Percentiles rank a stretch among this genome's conserved stretches.
phyloP scores from a whole-genome alignment of 2,113 vertebrate genomes.

The Stigmatopora argus region DNA sequence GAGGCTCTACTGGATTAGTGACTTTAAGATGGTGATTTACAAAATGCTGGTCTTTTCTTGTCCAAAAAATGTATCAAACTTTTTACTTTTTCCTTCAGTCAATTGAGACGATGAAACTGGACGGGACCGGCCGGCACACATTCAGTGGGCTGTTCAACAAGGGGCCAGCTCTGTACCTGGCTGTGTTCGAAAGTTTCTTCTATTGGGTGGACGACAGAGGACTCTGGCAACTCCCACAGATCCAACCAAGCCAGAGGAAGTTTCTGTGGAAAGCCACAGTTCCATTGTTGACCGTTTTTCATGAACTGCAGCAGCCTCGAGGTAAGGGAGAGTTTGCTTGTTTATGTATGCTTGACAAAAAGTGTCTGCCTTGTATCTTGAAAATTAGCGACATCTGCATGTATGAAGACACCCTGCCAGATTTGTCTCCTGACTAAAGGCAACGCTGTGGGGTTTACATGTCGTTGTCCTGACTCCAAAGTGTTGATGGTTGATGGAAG shows the following conservation, averaged over 20 bases:
- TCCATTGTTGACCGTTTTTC: constrained; percentile 67
- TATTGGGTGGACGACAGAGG: constrained; percentile 75
- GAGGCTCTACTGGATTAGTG: constrained; percentile 86
- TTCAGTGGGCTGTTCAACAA: constrained; percentile 68
- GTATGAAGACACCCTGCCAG: constrained; percentile 66
- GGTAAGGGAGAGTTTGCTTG: constrained; percentile 46
- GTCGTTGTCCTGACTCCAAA: constrained; percentile 75
- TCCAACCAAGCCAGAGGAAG: constrained; percentile 41
- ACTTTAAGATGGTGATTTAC: constrained; percentile 74
- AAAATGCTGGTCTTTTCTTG: background rate
- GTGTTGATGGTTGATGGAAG: constrained; percentile 71
- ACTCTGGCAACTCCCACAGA: constrained; percentile 61
- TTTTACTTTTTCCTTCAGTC: constrained; percentile 63
- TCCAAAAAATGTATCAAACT: background rate
- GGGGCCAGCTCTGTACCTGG: constrained; percentile 56
- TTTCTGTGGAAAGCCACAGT: constrained; percentile 60
- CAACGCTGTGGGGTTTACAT: constrained; percentile 73
- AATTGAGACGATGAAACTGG: constrained; percentile 76
- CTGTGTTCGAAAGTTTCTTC: constrained; percentile 76
- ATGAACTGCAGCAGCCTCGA: constrained; percentile 73
- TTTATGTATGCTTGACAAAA: background rate
- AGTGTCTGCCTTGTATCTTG: background rate
- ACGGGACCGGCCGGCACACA: constrained; percentile 73
- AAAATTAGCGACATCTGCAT: constrained; percentile 57
- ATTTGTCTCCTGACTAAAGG: constrained; percentile 79